Base-by-base conservation (phyloP, 1,140 invertebrate species). In the Agrilus planipennis region DNA sequence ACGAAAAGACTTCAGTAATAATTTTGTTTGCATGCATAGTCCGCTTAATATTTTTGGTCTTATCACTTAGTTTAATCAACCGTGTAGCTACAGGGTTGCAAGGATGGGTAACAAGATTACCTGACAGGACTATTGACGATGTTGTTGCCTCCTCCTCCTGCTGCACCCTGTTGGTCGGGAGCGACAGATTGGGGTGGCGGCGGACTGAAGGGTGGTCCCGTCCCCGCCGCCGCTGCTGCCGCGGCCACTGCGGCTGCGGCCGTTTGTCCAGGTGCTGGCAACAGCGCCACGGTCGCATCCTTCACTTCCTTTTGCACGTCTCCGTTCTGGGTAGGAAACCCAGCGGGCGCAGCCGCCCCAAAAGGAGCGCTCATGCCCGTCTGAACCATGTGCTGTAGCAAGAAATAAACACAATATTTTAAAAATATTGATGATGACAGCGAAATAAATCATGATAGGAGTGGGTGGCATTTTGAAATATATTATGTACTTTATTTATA, bases 311-410 rank as follows among this genome's bases (percentile, higher is more conserved):
- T 57, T 43, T 73, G 60, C 27, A 72, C 72, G 42, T 81, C 77
- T 31, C 76, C 77, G 55, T 79, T 80, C 53, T 76, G 71, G 59
- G 80, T 71, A 68, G 79, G 67, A 71, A 77, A 64, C 75, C 84
- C 74, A 70, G 83, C 73, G 72, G 70, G 73, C 67, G 81, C 82
- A 70, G 79, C 82, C 60, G 75, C 72, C 50, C 76, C 71, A 69
- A 80, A 88, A 60, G 84, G 83, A 66, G 74, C 73, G 64, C 79
- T 77, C 78, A 90, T 88, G 55, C 86, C 86, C 70, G 87, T 84
- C 72, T 89, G 86, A 71, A 92, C 88, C 83, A 91, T 89, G 75
- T 91, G 88, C 88, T 91, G 77, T 14, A 84, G 83, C 46, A 64
- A 58, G 53, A 64, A 67, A 57, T n/a, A n/a, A n/a, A 55, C 18